phyloP scores from a whole-genome alignment of 2,888 invertebrate genomes.

The Rosalia funebris region DNA sequence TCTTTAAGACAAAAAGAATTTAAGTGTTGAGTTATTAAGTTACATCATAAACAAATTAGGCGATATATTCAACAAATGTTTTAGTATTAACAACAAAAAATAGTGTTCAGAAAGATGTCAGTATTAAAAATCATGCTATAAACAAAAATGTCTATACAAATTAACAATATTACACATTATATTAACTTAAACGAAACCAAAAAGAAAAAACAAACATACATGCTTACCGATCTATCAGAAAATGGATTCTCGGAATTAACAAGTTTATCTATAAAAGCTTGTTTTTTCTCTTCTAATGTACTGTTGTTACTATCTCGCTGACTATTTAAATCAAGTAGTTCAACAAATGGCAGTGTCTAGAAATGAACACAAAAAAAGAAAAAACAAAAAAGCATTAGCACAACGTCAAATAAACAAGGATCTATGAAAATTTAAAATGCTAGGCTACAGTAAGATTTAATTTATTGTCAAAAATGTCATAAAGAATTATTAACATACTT shows the following conservation, averaged over 20 bases:
- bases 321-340: constrained; percentile 58
- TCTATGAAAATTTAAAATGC: constrained; percentile 19
- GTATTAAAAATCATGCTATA: too few species aligned
- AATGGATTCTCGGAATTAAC: constrained; percentile 55
- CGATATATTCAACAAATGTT: too few species aligned
- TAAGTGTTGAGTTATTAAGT: too few species aligned
- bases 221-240: constrained; percentile 61
- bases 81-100: too few species aligned
- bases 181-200: too few species aligned
- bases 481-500: too few species aligned
- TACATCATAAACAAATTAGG: too few species aligned
- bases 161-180: too few species aligned
- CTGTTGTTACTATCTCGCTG: constrained; percentile 49
- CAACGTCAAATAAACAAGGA: constrained; percentile 16
- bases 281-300: constrained; percentile 54
- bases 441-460: constrained; percentile 8
- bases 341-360: constrained; percentile 58
- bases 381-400: constrained; percentile 34
- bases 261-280: constrained; percentile 56
- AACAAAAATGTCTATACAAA: too few species aligned
- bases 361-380: constrained; percentile 45
- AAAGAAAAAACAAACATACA: constrained; percentile 42
- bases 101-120: too few species aligned
- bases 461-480: too few species aligned
- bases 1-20: too few species aligned